Conservation (phyloP, 1,140 invertebrate species). For the Lordiphosa clarofinis region DNA sequence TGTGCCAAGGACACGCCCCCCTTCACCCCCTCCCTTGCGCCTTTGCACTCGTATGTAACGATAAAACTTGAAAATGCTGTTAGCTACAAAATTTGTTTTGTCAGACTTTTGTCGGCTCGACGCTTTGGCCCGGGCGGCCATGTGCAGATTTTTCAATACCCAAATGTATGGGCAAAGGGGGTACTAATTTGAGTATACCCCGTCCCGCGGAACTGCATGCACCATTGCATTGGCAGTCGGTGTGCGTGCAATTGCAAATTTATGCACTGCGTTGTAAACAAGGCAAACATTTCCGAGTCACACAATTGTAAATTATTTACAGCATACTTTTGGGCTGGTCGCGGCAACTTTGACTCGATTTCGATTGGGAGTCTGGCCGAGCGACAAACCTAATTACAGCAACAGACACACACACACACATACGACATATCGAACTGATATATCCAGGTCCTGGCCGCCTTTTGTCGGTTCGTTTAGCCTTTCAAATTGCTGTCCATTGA, state of each 20-base stretch:
- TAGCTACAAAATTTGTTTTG: constrained; percentile 74
- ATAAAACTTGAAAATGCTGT: constrained; percentile 78
- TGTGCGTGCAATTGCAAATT: constrained; percentile 71
- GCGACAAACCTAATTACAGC: constrained; percentile 73
- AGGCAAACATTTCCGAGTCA: constrained; percentile 68
- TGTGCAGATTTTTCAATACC: constrained; percentile 34
- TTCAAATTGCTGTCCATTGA: constrained; percentile 71
- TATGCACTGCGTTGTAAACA: constrained; percentile 76
- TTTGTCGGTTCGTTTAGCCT: constrained; percentile 70
- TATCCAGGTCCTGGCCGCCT: constrained; percentile 21
- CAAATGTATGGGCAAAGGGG: background rate
- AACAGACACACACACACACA: constrained; percentile 32
- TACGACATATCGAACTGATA: constrained; percentile 1
- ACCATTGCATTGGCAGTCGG: constrained; percentile 36
- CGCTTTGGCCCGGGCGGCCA: constrained; percentile 6
- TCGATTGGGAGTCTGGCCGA: constrained; percentile 29
- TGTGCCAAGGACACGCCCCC: constrained; percentile 60
- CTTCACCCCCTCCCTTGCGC: constrained; percentile 3
- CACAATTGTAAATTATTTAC: constrained; percentile 69
- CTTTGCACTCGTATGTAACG: constrained; percentile 38
- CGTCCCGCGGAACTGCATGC: constrained; percentile 37
- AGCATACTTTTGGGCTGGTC: constrained; percentile 57
- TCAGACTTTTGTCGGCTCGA: constrained; percentile 46
- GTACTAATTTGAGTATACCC: background rate
- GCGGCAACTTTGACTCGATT: constrained; percentile 32